Percentiles rank a stretch among this genome's conserved stretches.
These are phyloP conservation scores for Anguilla obscura DNA, from an alignment of 2,797 vertebrate species.

Conservation along the genomic window DNA sequence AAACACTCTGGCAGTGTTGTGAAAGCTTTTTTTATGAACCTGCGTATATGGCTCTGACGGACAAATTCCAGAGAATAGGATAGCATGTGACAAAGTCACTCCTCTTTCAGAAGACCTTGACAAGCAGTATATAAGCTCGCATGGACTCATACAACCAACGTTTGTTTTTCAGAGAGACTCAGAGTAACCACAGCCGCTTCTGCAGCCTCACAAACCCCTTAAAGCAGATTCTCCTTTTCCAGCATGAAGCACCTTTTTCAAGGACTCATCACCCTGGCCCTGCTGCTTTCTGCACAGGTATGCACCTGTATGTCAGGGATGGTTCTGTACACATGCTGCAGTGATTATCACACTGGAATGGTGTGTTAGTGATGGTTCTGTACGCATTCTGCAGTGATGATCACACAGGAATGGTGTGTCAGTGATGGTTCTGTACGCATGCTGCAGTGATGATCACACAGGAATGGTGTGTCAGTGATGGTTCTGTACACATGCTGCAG, in stretches of 20 bases:
- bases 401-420: no score
- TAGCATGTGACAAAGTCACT: background rate
- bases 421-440: no score
- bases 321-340: background rate
- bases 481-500: no score
- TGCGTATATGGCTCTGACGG: background rate
- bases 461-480: background rate
- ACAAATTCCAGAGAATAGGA: background rate
- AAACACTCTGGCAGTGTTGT: background rate
- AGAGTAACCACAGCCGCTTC: background rate
- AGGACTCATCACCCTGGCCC: constrained; percentile 37
- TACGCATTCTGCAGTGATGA: background rate
- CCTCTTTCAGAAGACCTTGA: background rate
- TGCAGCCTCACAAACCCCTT: background rate
- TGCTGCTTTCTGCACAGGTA: constrained; percentile 57
- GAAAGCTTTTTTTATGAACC: background rate
- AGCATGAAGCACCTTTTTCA: constrained; percentile 50
- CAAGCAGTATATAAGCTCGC: background rate
- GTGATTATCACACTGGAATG: background rate
- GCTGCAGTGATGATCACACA: no score
- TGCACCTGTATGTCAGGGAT: background rate
- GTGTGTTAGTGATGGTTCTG: background rate
- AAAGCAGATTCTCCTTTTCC: background rate
- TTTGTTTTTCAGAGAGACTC: background rate
- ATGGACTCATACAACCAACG: background rate